These are phyloP conservation scores for Laspeyria flexula DNA, from an alignment of 2,888 invertebrate genomes.

Conservation along the genomic window DNA sequence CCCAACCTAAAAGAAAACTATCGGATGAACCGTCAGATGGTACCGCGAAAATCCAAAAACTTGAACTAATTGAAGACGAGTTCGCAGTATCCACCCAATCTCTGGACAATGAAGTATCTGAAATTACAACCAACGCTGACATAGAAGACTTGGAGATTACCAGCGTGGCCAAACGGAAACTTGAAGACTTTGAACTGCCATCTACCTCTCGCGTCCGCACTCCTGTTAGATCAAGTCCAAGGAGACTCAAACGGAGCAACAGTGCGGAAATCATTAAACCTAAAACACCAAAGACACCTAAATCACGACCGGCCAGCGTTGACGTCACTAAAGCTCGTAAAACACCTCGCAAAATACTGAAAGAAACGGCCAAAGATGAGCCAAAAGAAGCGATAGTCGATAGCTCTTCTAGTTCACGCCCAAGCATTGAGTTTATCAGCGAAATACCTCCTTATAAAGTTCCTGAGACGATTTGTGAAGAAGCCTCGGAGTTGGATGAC, in stretches of 20 bases:
- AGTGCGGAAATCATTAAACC: slow-evolving; percentile 67
- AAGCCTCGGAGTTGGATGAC: slow-evolving; percentile 68
- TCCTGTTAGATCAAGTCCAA: slow-evolving; percentile 69
- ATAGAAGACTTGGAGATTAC: slow-evolving; percentile 74
- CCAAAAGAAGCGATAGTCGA: slow-evolving; percentile 42
- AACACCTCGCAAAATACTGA: slow-evolving; percentile 58
- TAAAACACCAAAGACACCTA: slow-evolving; percentile 72
- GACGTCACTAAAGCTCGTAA: slow-evolving; percentile 63
- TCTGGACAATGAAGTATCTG: slow-evolving; percentile 51
- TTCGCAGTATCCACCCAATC: slow-evolving; percentile 60
- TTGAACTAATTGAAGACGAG: slow-evolving; percentile 59
- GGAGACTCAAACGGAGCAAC: slow-evolving; percentile 72
- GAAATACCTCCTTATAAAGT: slow-evolving; percentile 60
- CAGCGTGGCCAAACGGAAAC: slow-evolving; percentile 54
- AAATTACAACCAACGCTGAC: slow-evolving; percentile 9
- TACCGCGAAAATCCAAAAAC: slow-evolving; percentile 70
- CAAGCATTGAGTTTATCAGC: slow-evolving; percentile 62
- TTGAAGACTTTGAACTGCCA: slow-evolving; percentile 57
- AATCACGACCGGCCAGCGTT: slow-evolving; percentile 70
- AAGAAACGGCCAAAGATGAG: slow-evolving; percentile 43
- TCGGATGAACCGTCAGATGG: slow-evolving; percentile 59
- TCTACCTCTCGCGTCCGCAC: slow-evolving; percentile 68
- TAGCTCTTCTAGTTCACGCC: slow-evolving; percentile 53
- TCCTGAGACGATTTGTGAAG: slow-evolving; percentile 64
- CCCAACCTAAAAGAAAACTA: slow-evolving; percentile 68